These are phyloP conservation scores for Phymatocera aterrima DNA, from an alignment of 2,888 invertebrate species.

Conservation along the genomic window DNA sequence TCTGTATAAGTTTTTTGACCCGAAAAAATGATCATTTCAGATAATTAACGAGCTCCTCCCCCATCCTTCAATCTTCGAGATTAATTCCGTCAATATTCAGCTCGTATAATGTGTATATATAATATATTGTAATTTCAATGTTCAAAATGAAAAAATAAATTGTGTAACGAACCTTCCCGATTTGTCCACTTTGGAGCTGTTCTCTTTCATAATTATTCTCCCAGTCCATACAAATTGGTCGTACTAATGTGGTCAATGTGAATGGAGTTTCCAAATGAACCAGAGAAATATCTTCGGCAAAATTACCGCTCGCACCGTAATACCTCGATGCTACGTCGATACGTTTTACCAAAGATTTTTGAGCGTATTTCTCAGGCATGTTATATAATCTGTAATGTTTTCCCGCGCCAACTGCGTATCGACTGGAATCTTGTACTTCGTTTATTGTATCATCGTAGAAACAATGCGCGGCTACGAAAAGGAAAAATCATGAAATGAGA, in stretches of 20 bases:
- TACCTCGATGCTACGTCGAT: conserved; percentile 55
- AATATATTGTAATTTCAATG: too few relatives aligned
- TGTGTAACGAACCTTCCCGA: conserved; percentile 54
- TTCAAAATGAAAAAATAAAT: not conserved
- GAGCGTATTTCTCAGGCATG: conserved; percentile 53
- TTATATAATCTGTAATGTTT: conserved; percentile 62
- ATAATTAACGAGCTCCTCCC: too few relatives aligned
- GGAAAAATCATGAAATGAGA: not conserved
- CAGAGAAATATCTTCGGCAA: conserved; percentile 59
- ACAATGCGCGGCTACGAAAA: conserved; percentile 61
- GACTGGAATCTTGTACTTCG: conserved; percentile 46
- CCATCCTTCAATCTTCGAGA: too few relatives aligned
- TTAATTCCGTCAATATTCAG: too few relatives aligned
- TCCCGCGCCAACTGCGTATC: conserved; percentile 58
- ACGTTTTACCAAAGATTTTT: conserved; percentile 53
- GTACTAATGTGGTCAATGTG: conserved; percentile 55
- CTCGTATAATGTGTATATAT: too few relatives aligned
- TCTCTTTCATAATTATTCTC: conserved; percentile 53
- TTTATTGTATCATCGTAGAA: conserved; percentile 59
- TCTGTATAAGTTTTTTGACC: too few relatives aligned
- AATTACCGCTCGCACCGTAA: conserved; percentile 57
- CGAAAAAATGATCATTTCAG: too few relatives aligned
- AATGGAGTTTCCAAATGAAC: conserved; percentile 54
- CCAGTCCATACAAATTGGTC: conserved; percentile 60
- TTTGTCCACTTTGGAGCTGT: conserved; percentile 52